Percentiles rank a stretch among this genome's conserved stretches.
These are phyloP conservation scores for Epicauta chinensis DNA, from an alignment of 1,140 invertebrate species.

Conservation along the genomic window DNA sequence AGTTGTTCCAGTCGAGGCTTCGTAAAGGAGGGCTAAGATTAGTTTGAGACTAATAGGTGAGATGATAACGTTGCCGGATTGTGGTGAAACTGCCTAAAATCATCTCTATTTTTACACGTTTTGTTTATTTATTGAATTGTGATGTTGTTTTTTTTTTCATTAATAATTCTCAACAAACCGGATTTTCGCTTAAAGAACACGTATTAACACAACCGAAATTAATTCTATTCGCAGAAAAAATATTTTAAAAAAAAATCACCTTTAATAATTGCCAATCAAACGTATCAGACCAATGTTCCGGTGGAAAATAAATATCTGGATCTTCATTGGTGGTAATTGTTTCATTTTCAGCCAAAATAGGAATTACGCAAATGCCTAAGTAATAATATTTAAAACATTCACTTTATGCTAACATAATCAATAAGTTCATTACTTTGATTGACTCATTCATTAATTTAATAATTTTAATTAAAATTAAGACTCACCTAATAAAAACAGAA, in stretches of 20 bases:
- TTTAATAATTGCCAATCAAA: conserved; percentile 58
- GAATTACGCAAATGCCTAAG: neutral
- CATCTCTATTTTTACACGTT: conserved; percentile 10
- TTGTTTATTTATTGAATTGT: conserved; percentile 5
- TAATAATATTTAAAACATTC: neutral
- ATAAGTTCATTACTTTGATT: neutral
- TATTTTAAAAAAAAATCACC: conserved; percentile 33
- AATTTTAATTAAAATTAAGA: neutral
- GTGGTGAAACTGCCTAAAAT: conserved; percentile 23
- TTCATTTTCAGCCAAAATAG: neutral
- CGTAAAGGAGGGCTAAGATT: conserved; percentile 63
- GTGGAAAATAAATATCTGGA: conserved; percentile 50
- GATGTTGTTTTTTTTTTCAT: conserved; percentile 7
- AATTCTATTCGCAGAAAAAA: neutral
- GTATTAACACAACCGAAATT: neutral
- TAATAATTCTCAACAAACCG: neutral
- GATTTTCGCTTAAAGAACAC: too few species aligned
- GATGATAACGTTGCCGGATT: conserved; percentile 59
- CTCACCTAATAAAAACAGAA: neutral
- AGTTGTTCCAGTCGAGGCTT: conserved; percentile 61
- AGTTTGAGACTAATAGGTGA: conserved; percentile 76
- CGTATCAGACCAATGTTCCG: conserved; percentile 44
- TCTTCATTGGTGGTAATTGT: conserved; percentile 39
- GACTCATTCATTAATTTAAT: neutral
- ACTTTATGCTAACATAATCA: neutral